Conservation (phyloP, 2,113 vertebrate species). For the Petrocephalus zakoni region DNA sequence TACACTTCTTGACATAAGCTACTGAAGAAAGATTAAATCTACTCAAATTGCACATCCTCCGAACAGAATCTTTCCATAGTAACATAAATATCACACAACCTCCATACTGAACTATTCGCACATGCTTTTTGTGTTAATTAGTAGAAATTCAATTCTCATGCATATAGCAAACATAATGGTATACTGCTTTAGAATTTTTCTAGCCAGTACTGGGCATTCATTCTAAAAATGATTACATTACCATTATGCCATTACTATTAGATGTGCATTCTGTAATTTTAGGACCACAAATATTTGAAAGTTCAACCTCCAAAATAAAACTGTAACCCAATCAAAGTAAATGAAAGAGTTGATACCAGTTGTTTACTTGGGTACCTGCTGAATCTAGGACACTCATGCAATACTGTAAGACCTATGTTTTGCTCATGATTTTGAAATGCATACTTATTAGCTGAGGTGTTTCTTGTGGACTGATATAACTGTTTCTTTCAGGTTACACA, state of each 20-base stretch:
- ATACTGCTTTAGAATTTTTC: not conserved
- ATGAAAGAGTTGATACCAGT: not conserved
- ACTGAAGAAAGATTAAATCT: slow-evolving; percentile 2
- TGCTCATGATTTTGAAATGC: not conserved
- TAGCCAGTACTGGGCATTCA: not conserved
- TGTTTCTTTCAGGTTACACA: slow-evolving; percentile 7
- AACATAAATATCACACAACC: not conserved
- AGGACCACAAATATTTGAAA: not conserved
- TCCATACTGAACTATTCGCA: not conserved
- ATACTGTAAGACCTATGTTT: slow-evolving; percentile 1
- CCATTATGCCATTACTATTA: not conserved
- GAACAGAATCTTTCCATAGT: not conserved
- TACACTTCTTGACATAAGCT: not conserved
- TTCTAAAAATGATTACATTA: not conserved
- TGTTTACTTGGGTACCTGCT: not conserved
- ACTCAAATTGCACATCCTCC: not conserved
- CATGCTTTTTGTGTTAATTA: slow-evolving; percentile 8
- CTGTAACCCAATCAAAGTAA: not conserved
- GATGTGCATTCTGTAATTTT: not conserved
- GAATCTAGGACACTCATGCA: slow-evolving; percentile 6
- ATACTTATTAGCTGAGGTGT: not conserved
- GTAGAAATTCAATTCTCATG: not conserved
- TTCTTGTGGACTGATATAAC: slow-evolving; percentile 2
- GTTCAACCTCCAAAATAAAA: not conserved
- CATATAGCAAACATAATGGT: not conserved